phyloP scores from a whole-genome alignment of 2,888 invertebrate genomes.

The Hermodice carunculata region DNA sequence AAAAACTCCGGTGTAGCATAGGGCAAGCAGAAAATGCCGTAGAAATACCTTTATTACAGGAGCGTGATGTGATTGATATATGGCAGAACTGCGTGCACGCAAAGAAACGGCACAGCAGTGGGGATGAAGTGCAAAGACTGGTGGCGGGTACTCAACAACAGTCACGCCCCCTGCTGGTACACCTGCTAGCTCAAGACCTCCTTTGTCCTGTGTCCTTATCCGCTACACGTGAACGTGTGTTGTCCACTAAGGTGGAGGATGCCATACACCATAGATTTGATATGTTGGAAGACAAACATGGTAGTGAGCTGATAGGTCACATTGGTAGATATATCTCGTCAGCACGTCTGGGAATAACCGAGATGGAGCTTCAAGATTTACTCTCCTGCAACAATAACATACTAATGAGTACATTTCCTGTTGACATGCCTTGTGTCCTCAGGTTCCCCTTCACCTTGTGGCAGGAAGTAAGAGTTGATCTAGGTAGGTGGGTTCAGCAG shows the following conservation, averaged over 20 bases:
- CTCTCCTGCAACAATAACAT: slow-evolving; percentile 44
- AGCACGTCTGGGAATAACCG: slow-evolving; percentile 36
- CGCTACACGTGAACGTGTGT: background rate
- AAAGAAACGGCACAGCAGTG: too few relatives aligned
- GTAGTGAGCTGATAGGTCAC: slow-evolving; percentile 3
- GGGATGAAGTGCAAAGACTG: too few relatives aligned
- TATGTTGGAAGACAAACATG: slow-evolving; percentile 15
- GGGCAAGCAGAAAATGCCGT: too few relatives aligned
- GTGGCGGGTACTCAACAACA: background rate
- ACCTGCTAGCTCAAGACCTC: background rate
- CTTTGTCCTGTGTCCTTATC: slow-evolving; percentile 6
- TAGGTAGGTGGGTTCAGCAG: too few relatives aligned
- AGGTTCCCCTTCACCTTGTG: slow-evolving; percentile 42
- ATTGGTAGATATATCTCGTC: slow-evolving; percentile 20
- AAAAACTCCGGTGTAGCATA: too few relatives aligned
- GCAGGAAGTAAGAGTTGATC: slow-evolving; percentile 27
- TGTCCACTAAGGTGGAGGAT: slow-evolving; percentile 11
- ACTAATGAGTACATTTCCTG: slow-evolving; percentile 9
- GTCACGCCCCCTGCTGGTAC: background rate
- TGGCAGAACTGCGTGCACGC: background rate
- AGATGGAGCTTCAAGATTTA: slow-evolving; percentile 43
- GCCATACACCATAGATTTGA: slow-evolving; percentile 6
- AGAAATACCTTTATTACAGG: too few relatives aligned
- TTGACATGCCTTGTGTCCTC: slow-evolving; percentile 19
- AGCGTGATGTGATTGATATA: background rate